Conservation (phyloP, 1,140 invertebrate species). For the Onthophagus taurus region DNA sequence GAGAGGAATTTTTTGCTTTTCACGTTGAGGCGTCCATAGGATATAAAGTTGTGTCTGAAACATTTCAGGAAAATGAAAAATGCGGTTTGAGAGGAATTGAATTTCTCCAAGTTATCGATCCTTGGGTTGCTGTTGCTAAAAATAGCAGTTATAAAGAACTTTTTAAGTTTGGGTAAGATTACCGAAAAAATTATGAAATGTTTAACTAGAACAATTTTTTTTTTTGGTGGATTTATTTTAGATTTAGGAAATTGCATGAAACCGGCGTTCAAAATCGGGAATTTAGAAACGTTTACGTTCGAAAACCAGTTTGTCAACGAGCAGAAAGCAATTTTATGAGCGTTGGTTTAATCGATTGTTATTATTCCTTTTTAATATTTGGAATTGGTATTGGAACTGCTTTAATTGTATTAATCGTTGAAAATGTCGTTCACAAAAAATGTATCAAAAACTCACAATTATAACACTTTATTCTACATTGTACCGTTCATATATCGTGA, state of each 20-base stretch:
- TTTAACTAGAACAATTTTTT: constrained; percentile 3
- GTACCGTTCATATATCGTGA: no score
- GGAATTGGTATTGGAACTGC: constrained; percentile 13
- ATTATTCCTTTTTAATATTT: constrained; percentile 24
- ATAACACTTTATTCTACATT: no score
- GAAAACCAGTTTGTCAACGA: constrained; percentile 42
- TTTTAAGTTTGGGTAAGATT: constrained; percentile 46
- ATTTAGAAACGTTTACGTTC: constrained; percentile 43
- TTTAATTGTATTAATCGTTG: constrained; percentile 11
- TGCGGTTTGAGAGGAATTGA: constrained; percentile 52
- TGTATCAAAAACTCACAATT: no score
- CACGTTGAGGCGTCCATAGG: constrained; percentile 47
- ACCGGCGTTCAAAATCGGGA: constrained; percentile 46
- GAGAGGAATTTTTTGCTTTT: constrained; percentile 51
- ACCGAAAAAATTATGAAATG: constrained; percentile 6
- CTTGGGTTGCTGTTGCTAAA: constrained; percentile 44
- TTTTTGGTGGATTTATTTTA: constrained; percentile 24
- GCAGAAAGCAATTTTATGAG: constrained; percentile 22
- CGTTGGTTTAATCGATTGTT: constrained; percentile 26
- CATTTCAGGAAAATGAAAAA: constrained; percentile 52
- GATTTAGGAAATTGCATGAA: constrained; percentile 46
- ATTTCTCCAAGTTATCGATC: constrained; percentile 44
- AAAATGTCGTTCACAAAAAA: no score
- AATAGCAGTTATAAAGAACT: constrained; percentile 50
- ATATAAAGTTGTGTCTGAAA: constrained; percentile 50